phyloP scores from a whole-genome alignment of 2,888 invertebrate genomes.

The Tipula lateralis region DNA sequence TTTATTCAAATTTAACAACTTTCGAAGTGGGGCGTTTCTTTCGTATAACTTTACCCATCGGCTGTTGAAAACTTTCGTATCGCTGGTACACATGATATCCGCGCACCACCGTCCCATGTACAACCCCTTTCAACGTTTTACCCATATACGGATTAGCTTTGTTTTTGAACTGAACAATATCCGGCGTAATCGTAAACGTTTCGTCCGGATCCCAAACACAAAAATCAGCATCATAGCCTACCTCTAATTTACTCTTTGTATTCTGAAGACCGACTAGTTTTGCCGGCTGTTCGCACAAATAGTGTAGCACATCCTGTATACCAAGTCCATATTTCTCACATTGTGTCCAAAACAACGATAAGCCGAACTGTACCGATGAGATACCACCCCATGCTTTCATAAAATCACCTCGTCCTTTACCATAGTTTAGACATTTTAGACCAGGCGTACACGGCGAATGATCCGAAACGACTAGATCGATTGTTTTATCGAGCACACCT shows the following conservation, averaged over 20 bases:
- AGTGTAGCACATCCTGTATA: slow-evolving; percentile 54
- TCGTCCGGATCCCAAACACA: slow-evolving; percentile 66
- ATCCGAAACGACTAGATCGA: slow-evolving; percentile 64
- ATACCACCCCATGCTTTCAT: slow-evolving; percentile 70
- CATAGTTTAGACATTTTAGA: slow-evolving; percentile 51
- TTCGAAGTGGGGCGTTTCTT: neutral
- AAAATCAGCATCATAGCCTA: slow-evolving; percentile 66
- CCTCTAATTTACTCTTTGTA: slow-evolving; percentile 58
- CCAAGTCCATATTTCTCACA: slow-evolving; percentile 53
- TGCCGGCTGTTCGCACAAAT: slow-evolving; percentile 59
- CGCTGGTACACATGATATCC: slow-evolving; percentile 57
- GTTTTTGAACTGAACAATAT: slow-evolving; percentile 62
- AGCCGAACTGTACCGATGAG: slow-evolving; percentile 66
- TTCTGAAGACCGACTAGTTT: slow-evolving; percentile 57
- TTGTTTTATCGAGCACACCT: slow-evolving; percentile 53
- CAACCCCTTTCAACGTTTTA: slow-evolving; percentile 56
- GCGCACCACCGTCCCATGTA: slow-evolving; percentile 60
- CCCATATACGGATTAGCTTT: slow-evolving; percentile 61
- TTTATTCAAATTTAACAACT: slow-evolving; percentile 14
- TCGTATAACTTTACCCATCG: slow-evolving; percentile 44
- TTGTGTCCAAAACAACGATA: slow-evolving; percentile 66
- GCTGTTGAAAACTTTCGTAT: slow-evolving; percentile 46
- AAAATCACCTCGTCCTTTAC: slow-evolving; percentile 55
- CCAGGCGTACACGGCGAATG: slow-evolving; percentile 66
- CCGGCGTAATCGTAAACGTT: slow-evolving; percentile 53